Base-by-base conservation (phyloP, 2,113 vertebrate species). In the Meriones unguiculatus region DNA sequence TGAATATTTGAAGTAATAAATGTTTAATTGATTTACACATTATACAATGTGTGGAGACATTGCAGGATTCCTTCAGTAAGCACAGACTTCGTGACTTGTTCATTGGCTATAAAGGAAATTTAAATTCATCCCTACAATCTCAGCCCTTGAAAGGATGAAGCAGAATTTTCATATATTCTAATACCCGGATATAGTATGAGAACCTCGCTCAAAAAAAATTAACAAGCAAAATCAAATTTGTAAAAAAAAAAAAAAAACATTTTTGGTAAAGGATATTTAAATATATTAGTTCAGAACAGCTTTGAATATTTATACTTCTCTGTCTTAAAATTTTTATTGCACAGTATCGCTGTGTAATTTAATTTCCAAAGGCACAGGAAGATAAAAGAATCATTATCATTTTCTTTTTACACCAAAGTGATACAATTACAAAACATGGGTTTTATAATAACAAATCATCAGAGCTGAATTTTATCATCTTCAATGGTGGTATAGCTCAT, bases 281-380 rank as follows among this genome's bases (percentile, higher is more conserved):
- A 41, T 81, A 32, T 52, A 6, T 84, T 84, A 38, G 57, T 84
- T 84, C 87, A 81, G 41, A 32, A 20, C 8, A 81, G 24, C 88
- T 75, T 95, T 69, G 76, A 93, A 96, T 54, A 88, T 93, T n/a
- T 96, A 50, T 41, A 38, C 14, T 88, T 94, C 50, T 67, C 92
- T 69, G 24, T 32, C 20, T 77, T 90, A 80, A 90, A 89, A 92
- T 35, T 13, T 85, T 94, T 62, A 73, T 70, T 72, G 35, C 73
- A 94, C 11, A 89, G 17, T 30, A 91, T 32, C 46, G 35, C 46
- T 46, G 28, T 65, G 81, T 89, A 93, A 52, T 91, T 94, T 89
- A 94, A 67, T 72, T 96, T 88, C n/a, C 62, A 73, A 89, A 97
- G 52, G 65, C 32, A 59, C 54, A 57, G 90, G 18, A 57, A 95